Evolutionary conservation across 2,888 invertebrate genomes (phyloP), one percentile per base, ranked within the genome.

Genomic region (Ommatoiulus sabulosus): DNA sequence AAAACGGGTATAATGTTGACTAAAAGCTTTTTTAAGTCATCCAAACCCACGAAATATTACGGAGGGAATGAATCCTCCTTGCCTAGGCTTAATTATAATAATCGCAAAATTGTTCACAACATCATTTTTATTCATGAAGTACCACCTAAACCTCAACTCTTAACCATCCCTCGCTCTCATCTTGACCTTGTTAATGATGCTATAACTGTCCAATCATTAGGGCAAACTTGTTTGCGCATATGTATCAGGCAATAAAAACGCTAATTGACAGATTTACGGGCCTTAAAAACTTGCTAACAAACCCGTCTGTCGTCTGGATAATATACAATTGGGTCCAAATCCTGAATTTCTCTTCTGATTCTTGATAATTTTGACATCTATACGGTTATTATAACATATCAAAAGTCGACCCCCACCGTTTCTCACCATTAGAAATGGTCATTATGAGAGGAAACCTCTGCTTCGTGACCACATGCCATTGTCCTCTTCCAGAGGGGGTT

Each of bases 161-260:
- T 12, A 63, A 6, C 10, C 24, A 72, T 6, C 72, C 20, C 20
- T 72, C 72, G 72, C 63, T 72, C 24, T 24, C 72, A 24, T 72
- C 72, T 24, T 24, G 72, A 72, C 72, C 72, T 72, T 72, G 24
- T 72, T 72, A 72, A 72, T 72, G 72, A 72, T 72, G 72, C 72
- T 72, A 72, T 24, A 72, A 72, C 72, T 72, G 72, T 72, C 72
- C 72, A 72, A 8, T 72, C 72, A 72, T 72, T 72, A 72, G 72
- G 5, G 72, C 7, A 24, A 72, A 72, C 72, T 72, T 72, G 72
- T 72, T 72, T 72, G 72, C 10, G 72, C 72, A 72, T 72, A 72
- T 72, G 72, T 72, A 72, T 72, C 72, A 72, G 72, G 24, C 5
- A 20, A 72, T 72, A 72, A 72, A 72, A 72, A 72, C 72, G 72